phyloP scores from a whole-genome alignment of 92 coral and sea anemone species.

The Siderastrea radians region DNA sequence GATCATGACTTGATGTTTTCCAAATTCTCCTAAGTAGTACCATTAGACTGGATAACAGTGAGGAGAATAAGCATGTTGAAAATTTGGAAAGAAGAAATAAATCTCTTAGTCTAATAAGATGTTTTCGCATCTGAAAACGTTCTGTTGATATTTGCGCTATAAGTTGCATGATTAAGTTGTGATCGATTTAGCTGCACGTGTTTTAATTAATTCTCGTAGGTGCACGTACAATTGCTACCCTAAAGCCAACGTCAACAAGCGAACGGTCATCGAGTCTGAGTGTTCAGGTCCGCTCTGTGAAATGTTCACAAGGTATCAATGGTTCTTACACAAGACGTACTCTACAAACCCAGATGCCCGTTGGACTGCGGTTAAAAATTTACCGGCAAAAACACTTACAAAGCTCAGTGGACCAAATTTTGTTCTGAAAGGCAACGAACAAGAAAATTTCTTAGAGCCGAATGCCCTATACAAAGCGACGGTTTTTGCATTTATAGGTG shows the following conservation, averaged over 20 bases:
- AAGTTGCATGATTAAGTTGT: too few species aligned
- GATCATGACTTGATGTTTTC: too few species aligned
- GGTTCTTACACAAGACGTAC: constrained; percentile 55
- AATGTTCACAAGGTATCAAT: constrained; percentile 54
- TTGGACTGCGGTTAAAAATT: constrained; percentile 51
- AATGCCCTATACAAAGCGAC: background rate
- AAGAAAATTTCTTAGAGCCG: background rate
- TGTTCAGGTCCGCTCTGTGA: constrained; percentile 74
- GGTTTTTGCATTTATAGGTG: background rate
- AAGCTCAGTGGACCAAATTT: constrained; percentile 72
- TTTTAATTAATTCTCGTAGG: constrained; percentile 39
- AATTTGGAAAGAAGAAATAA: too few species aligned
- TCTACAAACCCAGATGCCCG: background rate
- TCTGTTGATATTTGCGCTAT: too few species aligned
- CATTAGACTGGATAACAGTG: too few species aligned
- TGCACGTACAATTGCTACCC: constrained; percentile 64
- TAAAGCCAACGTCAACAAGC: constrained; percentile 53
- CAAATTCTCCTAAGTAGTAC: too few species aligned
- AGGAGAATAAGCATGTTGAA: too few species aligned
- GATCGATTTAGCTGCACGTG: background rate
- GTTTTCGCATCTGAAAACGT: too few species aligned
- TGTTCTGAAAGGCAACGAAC: constrained; percentile 47
- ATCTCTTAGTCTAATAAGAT: too few species aligned
- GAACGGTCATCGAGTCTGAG: constrained; percentile 46
- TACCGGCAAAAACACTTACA: constrained; percentile 45